phyloP scores from a whole-genome alignment of 2,888 invertebrate species.

The Urechis unicinctus region DNA sequence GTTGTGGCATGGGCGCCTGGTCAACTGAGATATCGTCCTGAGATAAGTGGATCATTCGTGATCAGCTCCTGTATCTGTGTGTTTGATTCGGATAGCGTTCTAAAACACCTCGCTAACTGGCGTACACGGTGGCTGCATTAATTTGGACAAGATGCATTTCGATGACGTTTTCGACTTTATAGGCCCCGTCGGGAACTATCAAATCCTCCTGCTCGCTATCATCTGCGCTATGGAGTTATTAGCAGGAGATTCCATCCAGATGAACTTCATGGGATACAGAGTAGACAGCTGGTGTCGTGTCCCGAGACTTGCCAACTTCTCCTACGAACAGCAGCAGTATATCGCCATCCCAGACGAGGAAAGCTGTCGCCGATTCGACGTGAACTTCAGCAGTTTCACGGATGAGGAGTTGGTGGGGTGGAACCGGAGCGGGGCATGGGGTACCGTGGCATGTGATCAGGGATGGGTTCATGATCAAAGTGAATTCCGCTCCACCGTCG shows the following conservation, averaged over 20 bases:
- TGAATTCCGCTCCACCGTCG: constrained; percentile 11
- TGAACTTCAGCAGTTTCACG: constrained; percentile 3
- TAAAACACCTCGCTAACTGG: too few species aligned
- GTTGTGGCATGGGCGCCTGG: too few species aligned
- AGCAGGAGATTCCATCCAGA: constrained; percentile 9
- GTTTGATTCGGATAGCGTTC: too few species aligned
- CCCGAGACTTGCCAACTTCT: constrained; percentile 3
- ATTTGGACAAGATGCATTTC: constrained; percentile 7
- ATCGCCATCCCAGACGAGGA: constrained; percentile 8
- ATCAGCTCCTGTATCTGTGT: too few species aligned
- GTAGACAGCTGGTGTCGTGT: constrained; percentile 13
- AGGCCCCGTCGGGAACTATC: constrained; percentile 8
- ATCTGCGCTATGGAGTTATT: constrained; percentile 4
- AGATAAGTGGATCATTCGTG: too few species aligned
- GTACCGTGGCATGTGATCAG: neutral
- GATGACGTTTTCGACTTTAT: constrained; percentile 6
- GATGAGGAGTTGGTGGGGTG: neutral
- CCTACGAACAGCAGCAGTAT: constrained; percentile 5
- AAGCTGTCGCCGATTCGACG: constrained; percentile 3
- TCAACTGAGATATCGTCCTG: too few species aligned
- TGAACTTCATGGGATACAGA: constrained; percentile 12
- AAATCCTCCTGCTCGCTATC: constrained; percentile 1
- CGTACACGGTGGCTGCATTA: too few species aligned
- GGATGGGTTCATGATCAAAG: constrained; percentile 13
- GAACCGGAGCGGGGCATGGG: constrained; percentile 1